Conservation (phyloP, 2,888 invertebrate species). For the Eristalinus sepulchralis region DNA sequence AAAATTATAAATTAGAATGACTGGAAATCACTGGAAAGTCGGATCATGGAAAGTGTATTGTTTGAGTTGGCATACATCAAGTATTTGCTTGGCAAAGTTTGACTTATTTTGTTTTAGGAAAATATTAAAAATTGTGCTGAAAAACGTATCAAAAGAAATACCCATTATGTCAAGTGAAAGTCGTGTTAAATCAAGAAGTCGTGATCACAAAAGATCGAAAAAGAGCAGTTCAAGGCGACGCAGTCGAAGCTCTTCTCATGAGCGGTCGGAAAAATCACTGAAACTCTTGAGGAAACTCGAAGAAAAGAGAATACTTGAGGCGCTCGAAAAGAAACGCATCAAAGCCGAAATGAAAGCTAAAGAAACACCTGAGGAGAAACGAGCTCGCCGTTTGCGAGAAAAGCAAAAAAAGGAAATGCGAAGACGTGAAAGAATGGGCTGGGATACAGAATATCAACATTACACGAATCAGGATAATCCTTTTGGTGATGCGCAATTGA, state of each 20-base stretch:
- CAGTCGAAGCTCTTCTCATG: not conserved
- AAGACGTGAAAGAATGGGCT: conserved; percentile 95
- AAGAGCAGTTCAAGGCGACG: not conserved
- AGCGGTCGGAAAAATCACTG: conserved; percentile 74
- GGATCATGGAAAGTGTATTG: not conserved
- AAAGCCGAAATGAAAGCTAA: conserved; percentile 91
- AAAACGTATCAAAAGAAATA: not conserved
- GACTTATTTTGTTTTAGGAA: not conserved
- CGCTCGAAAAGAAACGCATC: conserved; percentile 85
- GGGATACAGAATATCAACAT: conserved; percentile 98
- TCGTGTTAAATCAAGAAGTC: not conserved
- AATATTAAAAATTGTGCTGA: not conserved
- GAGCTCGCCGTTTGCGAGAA: conserved; percentile 90
- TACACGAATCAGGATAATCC: conserved; percentile 99
- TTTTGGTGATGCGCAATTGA: conserved; percentile 97
- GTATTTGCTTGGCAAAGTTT: not conserved
- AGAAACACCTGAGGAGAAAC: conserved; percentile 98
- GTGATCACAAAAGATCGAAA: not conserved
- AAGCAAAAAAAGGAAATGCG: conserved; percentile 95
- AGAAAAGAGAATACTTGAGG: conserved; percentile 85
- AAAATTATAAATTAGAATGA: not conserved
- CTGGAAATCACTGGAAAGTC: not conserved
- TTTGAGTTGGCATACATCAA: not conserved
- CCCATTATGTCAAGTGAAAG: not conserved
- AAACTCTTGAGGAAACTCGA: conserved; percentile 88